Percentiles rank a stretch among this genome's conserved stretches.
Evolutionary conservation across 1,140 invertebrate species (phyloP).

Genomic region (Galendromus occidentalis): DNA sequence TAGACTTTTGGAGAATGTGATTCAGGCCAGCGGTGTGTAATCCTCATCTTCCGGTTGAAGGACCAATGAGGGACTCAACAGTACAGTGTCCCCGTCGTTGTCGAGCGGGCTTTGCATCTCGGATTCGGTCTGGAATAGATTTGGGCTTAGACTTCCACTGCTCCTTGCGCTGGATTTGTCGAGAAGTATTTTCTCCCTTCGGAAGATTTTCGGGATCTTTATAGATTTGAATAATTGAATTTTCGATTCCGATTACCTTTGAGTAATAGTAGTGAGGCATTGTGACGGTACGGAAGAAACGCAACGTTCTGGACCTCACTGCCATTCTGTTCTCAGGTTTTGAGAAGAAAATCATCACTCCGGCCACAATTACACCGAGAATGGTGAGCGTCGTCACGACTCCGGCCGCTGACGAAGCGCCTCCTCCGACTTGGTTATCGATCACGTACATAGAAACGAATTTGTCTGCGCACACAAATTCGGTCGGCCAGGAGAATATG

Average conservation of each 20-base stretch:
- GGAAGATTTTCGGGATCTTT: too few relatives aligned
- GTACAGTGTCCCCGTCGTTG: neutral
- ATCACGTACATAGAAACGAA: neutral
- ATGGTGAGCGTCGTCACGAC: neutral
- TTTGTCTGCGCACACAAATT: neutral
- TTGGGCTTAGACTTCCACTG: too few relatives aligned
- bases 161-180: too few relatives aligned
- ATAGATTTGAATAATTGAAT: too few relatives aligned
- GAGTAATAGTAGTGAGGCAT: slow-evolving; percentile 10
- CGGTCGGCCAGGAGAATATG: slow-evolving; percentile 4
- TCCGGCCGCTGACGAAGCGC: neutral
- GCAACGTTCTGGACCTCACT: neutral
- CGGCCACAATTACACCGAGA: neutral
- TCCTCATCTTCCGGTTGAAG: slow-evolving; percentile 3
- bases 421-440: neutral
- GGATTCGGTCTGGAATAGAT: neutral
- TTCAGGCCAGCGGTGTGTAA: neutral
- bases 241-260: neutral
- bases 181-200: too few relatives aligned
- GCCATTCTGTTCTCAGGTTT: slow-evolving; percentile 2
- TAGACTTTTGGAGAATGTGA: too few relatives aligned
- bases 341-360: neutral
- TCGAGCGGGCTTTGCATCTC: slow-evolving; percentile 4
- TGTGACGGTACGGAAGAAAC: slow-evolving; percentile 1
- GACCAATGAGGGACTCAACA: neutral